Conservation (phyloP, 2,888 invertebrate genomes). For the Trissolcus japonicus region DNA sequence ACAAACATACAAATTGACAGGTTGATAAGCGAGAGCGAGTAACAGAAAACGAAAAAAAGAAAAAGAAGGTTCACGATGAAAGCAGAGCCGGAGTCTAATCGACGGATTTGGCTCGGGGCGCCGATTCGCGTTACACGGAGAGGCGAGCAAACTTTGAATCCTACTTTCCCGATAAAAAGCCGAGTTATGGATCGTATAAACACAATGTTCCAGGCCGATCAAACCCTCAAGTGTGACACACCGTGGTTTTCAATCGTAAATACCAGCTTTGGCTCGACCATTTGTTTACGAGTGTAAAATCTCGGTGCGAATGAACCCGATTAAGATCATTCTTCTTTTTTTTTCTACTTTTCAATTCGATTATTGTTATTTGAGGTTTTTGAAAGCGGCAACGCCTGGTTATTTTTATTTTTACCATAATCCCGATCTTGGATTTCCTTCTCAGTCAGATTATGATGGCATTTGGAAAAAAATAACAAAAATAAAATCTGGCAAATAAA, state of each 20-base stretch:
- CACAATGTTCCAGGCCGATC: slow-evolving; percentile 13
- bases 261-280: no score
- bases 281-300: no score
- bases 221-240: slow-evolving; percentile 5
- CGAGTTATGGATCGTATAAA: slow-evolving; percentile 9
- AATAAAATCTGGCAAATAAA: background rate
- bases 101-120: slow-evolving; percentile 21
- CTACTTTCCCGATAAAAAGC: slow-evolving; percentile 33
- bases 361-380: no score
- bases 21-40: slow-evolving; percentile 15
- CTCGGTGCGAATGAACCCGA: no score
- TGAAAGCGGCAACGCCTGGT: no score
- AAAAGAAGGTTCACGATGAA: slow-evolving; percentile 37
- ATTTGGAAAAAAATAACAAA: no score
- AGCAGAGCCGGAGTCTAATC: slow-evolving; percentile 14
- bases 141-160: slow-evolving; percentile 18
- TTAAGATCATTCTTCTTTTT: no score
- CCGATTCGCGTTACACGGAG: slow-evolving; percentile 1
- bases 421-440: no score
- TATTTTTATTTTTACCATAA: no score
- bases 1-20: slow-evolving; percentile 25
- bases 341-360: no score
- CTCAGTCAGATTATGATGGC: no score
- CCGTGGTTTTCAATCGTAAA: background rate
- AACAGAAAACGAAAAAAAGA: no score